These are phyloP conservation scores for Halichoerus grypus DNA, from an alignment of 2,113 vertebrate genomes.

Conservation along the genomic window DNA sequence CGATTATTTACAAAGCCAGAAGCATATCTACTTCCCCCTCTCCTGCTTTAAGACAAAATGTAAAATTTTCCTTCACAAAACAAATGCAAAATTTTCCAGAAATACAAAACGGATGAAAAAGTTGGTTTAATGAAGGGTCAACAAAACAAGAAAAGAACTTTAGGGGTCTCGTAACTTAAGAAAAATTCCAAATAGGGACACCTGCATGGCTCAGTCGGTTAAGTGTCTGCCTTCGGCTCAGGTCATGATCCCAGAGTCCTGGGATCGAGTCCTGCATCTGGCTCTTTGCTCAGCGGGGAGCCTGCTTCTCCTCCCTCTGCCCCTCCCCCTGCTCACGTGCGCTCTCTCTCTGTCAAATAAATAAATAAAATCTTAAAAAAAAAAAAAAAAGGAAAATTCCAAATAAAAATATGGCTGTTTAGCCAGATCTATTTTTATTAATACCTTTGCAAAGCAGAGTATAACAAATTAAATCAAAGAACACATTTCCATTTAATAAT, in stretches of 20 bases:
- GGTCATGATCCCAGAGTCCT: too few relatives aligned
- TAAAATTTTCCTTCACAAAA: conserved; percentile 49
- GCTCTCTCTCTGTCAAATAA: too few relatives aligned
- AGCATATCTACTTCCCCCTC: neutral
- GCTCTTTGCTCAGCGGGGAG: too few relatives aligned
- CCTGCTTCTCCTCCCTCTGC: too few relatives aligned
- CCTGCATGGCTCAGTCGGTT: too few relatives aligned
- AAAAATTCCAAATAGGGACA: neutral
- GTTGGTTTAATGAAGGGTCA: neutral
- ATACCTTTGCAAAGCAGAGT: neutral
- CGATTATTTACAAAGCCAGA: conserved; percentile 55
- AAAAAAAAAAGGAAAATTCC: neutral
- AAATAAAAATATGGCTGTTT: conserved; percentile 36
- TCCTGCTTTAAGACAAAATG: conserved; percentile 37
- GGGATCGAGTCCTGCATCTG: too few relatives aligned
- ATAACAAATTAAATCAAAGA: conserved; percentile 7
- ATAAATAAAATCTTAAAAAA: too few relatives aligned
- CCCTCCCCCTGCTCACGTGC: too few relatives aligned
- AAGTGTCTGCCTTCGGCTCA: too few relatives aligned
- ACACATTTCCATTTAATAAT: neutral
- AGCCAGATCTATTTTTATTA: conserved; percentile 35
- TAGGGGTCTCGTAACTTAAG: conserved; percentile 24
- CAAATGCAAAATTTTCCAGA: conserved; percentile 50
- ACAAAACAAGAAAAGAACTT: conserved; percentile 38
- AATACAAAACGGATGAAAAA: neutral